Evolutionary conservation across 1,140 invertebrate genomes (phyloP).

Genomic region (Drosophila sucinea): DNA sequence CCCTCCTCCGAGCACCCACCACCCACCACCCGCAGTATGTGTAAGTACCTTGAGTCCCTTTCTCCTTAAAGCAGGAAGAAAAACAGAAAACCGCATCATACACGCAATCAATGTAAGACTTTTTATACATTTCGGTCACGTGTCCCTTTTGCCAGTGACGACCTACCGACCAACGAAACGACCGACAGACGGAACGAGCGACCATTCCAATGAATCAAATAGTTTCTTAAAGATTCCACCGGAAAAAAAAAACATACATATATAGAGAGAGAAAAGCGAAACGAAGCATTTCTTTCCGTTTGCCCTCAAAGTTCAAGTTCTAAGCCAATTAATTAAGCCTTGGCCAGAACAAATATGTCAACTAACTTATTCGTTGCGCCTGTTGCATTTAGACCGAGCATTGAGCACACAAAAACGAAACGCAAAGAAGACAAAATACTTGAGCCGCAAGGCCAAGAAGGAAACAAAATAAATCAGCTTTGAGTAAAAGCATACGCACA

Average conservation of each 20-base stretch:
- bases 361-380: slow-evolving; percentile 64
- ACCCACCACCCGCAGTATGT: not conserved
- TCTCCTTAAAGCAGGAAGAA: not conserved
- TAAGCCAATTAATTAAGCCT: slow-evolving; percentile 76
- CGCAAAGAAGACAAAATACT: slow-evolving; percentile 63
- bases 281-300: slow-evolving; percentile 54
- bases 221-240: slow-evolving; percentile 1
- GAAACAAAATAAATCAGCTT: slow-evolving; percentile 73
- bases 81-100: slow-evolving; percentile 10
- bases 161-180: not conserved
- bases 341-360: slow-evolving; percentile 70
- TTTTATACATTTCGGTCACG: slow-evolving; percentile 73
- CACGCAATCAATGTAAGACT: slow-evolving; percentile 68
- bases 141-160: slow-evolving; percentile 29
- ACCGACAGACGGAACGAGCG: not conserved
- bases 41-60: slow-evolving; percentile 2
- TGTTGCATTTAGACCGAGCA: slow-evolving; percentile 61
- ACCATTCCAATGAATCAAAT: slow-evolving; percentile 11
- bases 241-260: slow-evolving; percentile 12
- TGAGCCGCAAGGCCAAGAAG: slow-evolving; percentile 42
- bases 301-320: slow-evolving; percentile 57
- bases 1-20: not conserved
- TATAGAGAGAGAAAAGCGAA: slow-evolving; percentile 10
- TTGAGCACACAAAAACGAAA: slow-evolving; percentile 20
- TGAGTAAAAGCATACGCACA: slow-evolving; percentile 25